phyloP scores from a whole-genome alignment of 2,888 invertebrate genomes.

The Eledone cirrhosa region DNA sequence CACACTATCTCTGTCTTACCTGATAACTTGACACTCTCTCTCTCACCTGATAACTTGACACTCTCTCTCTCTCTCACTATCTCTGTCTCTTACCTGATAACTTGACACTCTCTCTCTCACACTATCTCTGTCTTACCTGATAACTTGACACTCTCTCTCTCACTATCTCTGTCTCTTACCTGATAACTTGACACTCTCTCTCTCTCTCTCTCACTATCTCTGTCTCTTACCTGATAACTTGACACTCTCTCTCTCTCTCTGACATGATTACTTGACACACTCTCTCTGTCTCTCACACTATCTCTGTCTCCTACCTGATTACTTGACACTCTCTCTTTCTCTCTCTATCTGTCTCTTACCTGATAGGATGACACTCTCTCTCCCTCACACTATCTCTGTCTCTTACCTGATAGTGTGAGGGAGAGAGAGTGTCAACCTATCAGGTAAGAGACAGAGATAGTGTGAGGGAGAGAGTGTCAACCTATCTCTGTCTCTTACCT shows the following conservation, averaged over 20 bases:
- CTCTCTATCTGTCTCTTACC: slow-evolving; percentile 49
- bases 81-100: slow-evolving; percentile 55
- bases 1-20: slow-evolving; percentile 45
- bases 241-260: slow-evolving; percentile 40
- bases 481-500: too few relatives aligned
- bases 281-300: neutral
- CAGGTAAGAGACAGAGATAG: too few relatives aligned
- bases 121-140: slow-evolving; percentile 47
- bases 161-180: slow-evolving; percentile 43
- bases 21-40: slow-evolving; percentile 51
- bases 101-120: slow-evolving; percentile 44
- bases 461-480: too few relatives aligned
- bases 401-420: slow-evolving; percentile 56
- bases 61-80: slow-evolving; percentile 35
- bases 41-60: slow-evolving; percentile 55
- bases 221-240: slow-evolving; percentile 52
- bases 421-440: too few relatives aligned
- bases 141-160: slow-evolving; percentile 49
- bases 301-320: too few relatives aligned
- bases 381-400: too few relatives aligned
- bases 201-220: too few relatives aligned
- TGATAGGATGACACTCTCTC: slow-evolving; percentile 51
- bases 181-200: slow-evolving; percentile 51
- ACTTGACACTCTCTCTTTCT: slow-evolving; percentile 42
- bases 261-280: slow-evolving; percentile 56